A percentile compares a stretch with the other conserved stretches of the same genome.
Conservation (phyloP, 2,888 invertebrate species). For the Platycnemis pennipes region DNA sequence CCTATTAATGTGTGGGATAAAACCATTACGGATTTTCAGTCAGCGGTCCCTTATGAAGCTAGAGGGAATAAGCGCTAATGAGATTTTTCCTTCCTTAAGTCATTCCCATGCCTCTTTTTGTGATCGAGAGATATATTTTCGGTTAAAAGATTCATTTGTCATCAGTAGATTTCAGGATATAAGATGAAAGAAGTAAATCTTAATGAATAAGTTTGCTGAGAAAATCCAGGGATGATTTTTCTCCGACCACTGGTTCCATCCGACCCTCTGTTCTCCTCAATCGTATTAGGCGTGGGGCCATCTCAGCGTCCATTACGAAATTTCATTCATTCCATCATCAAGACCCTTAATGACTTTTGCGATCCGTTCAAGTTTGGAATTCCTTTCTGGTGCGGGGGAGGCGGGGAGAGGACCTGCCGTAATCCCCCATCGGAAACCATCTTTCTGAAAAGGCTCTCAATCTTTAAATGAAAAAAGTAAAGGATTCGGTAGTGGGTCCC, state of each 20-base stretch:
- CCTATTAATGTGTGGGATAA: too few species aligned
- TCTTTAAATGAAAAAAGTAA: background rate
- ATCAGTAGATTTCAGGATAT: background rate
- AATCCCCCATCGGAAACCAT: constrained; percentile 35
- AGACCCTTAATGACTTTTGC: constrained; percentile 21
- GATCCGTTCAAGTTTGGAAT: constrained; percentile 22
- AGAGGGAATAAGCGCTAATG: background rate
- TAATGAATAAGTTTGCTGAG: background rate
- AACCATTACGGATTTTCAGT: background rate
- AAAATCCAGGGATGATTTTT: background rate
- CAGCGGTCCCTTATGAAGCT: background rate
- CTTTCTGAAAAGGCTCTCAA: constrained; percentile 18
- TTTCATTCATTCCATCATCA: constrained; percentile 36
- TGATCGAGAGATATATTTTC: background rate
- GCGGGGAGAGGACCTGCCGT: background rate
- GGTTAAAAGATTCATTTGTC: background rate
- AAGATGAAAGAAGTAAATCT: background rate
- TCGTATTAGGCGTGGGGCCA: background rate
- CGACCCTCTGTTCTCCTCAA: background rate
- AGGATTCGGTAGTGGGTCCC: background rate
- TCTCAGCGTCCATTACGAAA: constrained; percentile 15
- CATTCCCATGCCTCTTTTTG: background rate
- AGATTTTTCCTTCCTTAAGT: background rate
- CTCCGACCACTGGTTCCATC: background rate
- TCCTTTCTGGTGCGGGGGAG: background rate